phyloP scores from a whole-genome alignment of 2,797 vertebrate genomes.

The Coregonus ussuriensis region DNA sequence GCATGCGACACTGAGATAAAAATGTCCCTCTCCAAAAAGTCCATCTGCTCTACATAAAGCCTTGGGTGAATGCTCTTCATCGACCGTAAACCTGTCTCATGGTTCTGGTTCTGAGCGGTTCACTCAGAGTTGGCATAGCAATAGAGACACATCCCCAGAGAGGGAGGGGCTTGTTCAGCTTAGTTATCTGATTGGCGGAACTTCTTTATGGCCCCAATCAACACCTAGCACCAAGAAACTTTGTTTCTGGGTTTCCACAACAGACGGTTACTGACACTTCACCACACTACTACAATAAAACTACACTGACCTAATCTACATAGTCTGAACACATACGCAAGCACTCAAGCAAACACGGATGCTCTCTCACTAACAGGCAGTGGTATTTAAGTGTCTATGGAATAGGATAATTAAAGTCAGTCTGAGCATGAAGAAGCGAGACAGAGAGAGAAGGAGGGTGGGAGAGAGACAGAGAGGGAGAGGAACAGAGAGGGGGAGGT shows the following conservation, averaged over 20 bases:
- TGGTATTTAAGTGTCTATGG: not conserved
- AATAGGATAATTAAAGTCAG: not conserved
- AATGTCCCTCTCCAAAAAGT: not conserved
- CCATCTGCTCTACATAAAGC: constrained; percentile 3
- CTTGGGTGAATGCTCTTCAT: not conserved
- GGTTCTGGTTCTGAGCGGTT: not conserved
- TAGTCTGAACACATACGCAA: not conserved
- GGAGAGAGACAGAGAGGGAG: not conserved
- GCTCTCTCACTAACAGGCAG: not conserved
- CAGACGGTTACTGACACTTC: not conserved
- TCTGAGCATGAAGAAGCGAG: not conserved
- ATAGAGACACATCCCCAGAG: not conserved
- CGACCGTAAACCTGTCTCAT: not conserved
- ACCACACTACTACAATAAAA: not conserved
- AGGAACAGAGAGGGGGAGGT: not conserved
- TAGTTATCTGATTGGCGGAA: not conserved
- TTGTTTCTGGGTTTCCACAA: not conserved
- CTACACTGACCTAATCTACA: not conserved
- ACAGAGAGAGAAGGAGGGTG: not conserved
- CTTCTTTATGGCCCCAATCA: constrained; percentile 1
- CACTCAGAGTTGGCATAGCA: not conserved
- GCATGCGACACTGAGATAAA: not conserved
- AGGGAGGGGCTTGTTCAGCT: not conserved
- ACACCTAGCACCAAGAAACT: not conserved
- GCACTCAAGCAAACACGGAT: not conserved